Evolutionary conservation across 2,888 invertebrate species (phyloP), one percentile per base, ranked within the genome.

Genomic region (Rutpela maculata): DNA sequence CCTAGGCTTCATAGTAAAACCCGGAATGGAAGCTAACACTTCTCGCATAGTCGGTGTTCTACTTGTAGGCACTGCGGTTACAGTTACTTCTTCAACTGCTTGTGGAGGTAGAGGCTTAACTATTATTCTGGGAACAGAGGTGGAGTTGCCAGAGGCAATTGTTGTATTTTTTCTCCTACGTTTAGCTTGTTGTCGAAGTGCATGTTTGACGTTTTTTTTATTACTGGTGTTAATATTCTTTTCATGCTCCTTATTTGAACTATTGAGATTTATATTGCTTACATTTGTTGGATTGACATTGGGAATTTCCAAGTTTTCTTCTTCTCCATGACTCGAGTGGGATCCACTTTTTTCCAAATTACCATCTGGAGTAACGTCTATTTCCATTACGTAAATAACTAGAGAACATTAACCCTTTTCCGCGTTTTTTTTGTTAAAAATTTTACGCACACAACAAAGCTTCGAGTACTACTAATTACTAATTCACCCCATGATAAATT

Each of bases 1-100:
- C 77, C 95, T 90, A 70, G 95, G 95, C 87, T 96, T 96, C 74
- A 95, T 91, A 89, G 94, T 95, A 88, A 97, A 97, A n/a, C 97
- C 97, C 68, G 97, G 97, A 87, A 97, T 95, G 77, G 97, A 96
- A 31, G 96, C 96, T 26, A 82, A 73, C 81, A 97, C 95, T 89
- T 97, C 97, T 74, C 95, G 93, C 97, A 97, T 97, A 35, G 97
- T 97, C 65, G 94, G 94, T 89, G 87, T 88, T 79, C 87, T 86
- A 60, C 80, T 75, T 78, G 86, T 81, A 83, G 85, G 83, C n/a
- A 86, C 83, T 88, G 76, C 89, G 82, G 82, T 91, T 90, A 68
- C 78, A 78, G 77, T 78, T 75, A 74, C 60, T 55, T 78, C 89
- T 86, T 86, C 91, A 68, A 75, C 80, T 59, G 93, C 92, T 68